phyloP scores from a whole-genome alignment of 2,113 vertebrate species.

The Symphodus melops region DNA sequence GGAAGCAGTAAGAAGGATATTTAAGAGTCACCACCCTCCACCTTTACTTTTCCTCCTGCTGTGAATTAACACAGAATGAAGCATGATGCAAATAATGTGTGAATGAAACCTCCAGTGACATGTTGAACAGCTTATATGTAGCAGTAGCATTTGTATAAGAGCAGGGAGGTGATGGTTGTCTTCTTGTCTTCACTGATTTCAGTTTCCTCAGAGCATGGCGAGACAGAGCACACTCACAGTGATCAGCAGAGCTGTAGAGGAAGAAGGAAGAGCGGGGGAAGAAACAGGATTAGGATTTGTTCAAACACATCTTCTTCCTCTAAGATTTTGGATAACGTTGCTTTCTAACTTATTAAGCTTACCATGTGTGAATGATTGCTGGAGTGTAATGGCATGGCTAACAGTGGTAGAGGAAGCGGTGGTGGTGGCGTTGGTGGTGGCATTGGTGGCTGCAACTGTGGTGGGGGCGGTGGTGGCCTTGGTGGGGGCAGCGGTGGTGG shows the following conservation, averaged over 20 bases:
- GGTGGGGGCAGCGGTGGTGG: fast-evolving
- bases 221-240: constrained; percentile 30
- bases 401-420: neutral
- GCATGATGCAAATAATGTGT: neutral
- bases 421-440: neutral
- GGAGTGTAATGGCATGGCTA: neutral
- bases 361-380: constrained; percentile 59
- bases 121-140: neutral
- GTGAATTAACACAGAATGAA: constrained; percentile 6
- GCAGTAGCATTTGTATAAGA: neutral
- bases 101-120: neutral
- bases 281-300: neutral
- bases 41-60: neutral
- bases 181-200: neutral
- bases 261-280: neutral
- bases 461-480: neutral
- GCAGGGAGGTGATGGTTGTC: neutral
- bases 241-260: constrained; percentile 56
- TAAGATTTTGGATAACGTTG: neutral
- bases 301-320: neutral
- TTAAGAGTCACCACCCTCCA: neutral
- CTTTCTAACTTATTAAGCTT: neutral
- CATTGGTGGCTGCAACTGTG: neutral
- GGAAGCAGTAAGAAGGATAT: neutral
- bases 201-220: constrained; percentile 28